A percentile compares a stretch with the other conserved stretches of the same genome.
phyloP scores from a whole-genome alignment of 2,888 invertebrate genomes.

The Xestia sexstrigata region DNA sequence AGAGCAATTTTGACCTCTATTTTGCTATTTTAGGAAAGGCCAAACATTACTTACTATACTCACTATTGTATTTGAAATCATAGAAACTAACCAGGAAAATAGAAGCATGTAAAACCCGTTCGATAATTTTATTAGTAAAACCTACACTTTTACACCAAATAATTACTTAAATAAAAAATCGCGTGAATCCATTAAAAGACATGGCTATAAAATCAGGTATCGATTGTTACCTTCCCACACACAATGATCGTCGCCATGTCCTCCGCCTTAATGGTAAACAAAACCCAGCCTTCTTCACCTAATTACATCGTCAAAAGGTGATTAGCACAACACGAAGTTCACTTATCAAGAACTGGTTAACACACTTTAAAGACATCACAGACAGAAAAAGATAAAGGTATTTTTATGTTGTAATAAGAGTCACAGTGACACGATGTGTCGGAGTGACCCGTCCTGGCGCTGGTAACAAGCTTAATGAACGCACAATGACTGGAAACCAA shows the following conservation, averaged over 20 bases:
- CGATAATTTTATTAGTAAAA: conserved; percentile 20
- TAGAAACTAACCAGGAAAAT: conserved; percentile 18
- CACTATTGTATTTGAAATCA: not conserved
- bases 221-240: conserved; percentile 70
- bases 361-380: conserved; percentile 8
- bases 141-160: not conserved
- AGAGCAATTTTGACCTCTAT: conserved; percentile 20
- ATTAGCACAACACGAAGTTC: conserved; percentile 50
- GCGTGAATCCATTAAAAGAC: conserved; percentile 1
- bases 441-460: conserved; percentile 65
- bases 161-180: conserved; percentile 31
- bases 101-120: conserved; percentile 2
- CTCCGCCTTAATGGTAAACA: conserved; percentile 63
- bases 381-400: conserved; percentile 27
- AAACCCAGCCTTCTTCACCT: conserved; percentile 62
- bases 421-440: conserved; percentile 23
- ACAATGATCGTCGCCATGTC: conserved; percentile 70
- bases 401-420: conserved; percentile 31
- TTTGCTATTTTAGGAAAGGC: not conserved
- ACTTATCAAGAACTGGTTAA: conserved; percentile 17
- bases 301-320: conserved; percentile 65
- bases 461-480: conserved; percentile 74
- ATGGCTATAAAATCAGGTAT: conserved; percentile 37
- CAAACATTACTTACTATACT: not conserved
- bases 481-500: conserved; percentile 81